Conservation (phyloP, 2,888 invertebrate species). For the Pollenia labialis region DNA sequence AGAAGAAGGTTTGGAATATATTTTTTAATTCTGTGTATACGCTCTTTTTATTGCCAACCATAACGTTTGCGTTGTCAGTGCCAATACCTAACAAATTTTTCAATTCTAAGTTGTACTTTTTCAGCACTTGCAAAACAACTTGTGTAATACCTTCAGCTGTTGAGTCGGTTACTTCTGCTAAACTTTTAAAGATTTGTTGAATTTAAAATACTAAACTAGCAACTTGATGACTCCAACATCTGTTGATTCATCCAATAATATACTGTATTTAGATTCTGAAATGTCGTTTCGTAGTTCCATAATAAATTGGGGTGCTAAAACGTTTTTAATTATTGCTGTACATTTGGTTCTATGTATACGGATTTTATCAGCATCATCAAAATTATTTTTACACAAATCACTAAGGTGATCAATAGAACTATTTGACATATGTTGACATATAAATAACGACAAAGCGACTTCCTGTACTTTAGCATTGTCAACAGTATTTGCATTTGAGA, state of each 20-base stretch:
- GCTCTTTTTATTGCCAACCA: neutral
- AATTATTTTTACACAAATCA: constrained; percentile 26
- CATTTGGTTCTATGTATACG: constrained; percentile 63
- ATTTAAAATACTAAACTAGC: constrained; percentile 35
- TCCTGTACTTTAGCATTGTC: constrained; percentile 2
- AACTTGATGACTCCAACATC: constrained; percentile 54
- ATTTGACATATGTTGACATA: constrained; percentile 18
- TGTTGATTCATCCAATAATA: constrained; percentile 3
- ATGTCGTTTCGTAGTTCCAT: too few species aligned
- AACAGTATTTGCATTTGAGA: neutral
- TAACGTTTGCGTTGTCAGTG: neutral
- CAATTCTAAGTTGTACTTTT: constrained; percentile 13
- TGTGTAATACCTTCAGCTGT: constrained; percentile 55
- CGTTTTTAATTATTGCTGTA: too few species aligned
- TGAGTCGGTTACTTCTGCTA: constrained; percentile 53
- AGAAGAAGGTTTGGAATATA: too few species aligned
- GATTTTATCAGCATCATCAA: constrained; percentile 20
- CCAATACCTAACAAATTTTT: too few species aligned
- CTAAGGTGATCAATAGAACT: constrained; percentile 7
- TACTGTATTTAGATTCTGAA: too few species aligned
- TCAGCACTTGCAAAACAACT: constrained; percentile 31
- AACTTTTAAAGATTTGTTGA: neutral
- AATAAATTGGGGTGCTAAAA: too few species aligned
- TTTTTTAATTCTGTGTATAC: too few species aligned
- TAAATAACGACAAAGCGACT: constrained; percentile 10